Evolutionary conservation across 2,797 vertebrate genomes (phyloP).

Genomic region (Numenius phaeopus): DNA sequence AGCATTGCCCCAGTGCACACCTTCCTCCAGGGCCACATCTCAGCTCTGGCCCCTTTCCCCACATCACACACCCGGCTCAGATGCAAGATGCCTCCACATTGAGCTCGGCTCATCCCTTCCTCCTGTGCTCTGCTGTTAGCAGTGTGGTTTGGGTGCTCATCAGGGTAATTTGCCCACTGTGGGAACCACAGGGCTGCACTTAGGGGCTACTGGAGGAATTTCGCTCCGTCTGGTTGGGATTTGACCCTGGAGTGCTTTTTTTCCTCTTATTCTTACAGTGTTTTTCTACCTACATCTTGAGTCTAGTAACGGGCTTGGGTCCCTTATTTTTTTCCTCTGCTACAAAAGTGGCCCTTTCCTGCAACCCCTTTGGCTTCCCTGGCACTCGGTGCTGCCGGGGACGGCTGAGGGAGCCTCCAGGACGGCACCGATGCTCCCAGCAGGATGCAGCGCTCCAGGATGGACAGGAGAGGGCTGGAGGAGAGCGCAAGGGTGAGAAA

Average conservation of each 20-base stretch:
- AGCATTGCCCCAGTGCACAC: not conserved
- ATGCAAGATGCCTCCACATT: accelerated
- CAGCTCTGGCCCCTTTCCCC: not conserved
- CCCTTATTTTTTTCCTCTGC: not conserved
- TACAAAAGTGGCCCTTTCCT: not conserved
- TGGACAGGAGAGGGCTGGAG: not conserved
- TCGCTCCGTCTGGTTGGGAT: not conserved
- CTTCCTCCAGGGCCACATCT: not conserved
- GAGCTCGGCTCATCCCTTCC: not conserved
- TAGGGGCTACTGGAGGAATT: not conserved
- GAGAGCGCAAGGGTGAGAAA: not conserved
- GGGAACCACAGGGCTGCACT: not conserved
- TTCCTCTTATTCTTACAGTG: not conserved
- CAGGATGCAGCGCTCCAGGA: not conserved
- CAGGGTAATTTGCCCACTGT: accelerated
- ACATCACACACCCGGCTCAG: not conserved
- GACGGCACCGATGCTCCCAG: accelerated
- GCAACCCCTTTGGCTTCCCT: not conserved
- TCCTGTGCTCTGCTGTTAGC: not conserved
- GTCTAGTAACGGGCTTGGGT: accelerated
- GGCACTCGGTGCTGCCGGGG: no score
- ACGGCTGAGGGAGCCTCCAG: not conserved
- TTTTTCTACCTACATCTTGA: not conserved
- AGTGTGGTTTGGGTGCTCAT: accelerated
- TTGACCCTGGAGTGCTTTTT: not conserved